Conservation (phyloP, 30 jellyfish, hydroid and myxozoan genomes). For the Aurelia sp. region DNA sequence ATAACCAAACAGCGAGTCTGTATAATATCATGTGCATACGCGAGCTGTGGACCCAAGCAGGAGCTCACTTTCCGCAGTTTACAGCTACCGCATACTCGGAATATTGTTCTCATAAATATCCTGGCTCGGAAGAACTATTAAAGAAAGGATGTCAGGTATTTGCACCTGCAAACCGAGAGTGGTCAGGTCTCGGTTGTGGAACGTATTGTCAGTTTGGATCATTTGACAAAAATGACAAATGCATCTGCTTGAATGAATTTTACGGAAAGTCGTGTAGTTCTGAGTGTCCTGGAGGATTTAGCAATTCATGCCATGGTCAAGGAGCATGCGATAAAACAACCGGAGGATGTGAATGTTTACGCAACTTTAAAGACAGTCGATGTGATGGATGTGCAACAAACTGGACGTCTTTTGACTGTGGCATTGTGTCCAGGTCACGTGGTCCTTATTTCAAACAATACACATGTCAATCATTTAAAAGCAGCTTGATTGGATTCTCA, state of each 20-base stretch:
- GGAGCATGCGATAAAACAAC: slow-evolving; percentile 35
- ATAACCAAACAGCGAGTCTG: not conserved
- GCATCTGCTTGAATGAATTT: slow-evolving; percentile 47
- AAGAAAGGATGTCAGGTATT: slow-evolving; percentile 12
- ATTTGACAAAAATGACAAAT: slow-evolving; percentile 12
- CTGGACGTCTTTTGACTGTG: slow-evolving; percentile 60
- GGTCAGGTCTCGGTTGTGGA: slow-evolving; percentile 51
- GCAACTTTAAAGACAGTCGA: slow-evolving; percentile 12
- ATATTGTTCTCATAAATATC: not conserved
- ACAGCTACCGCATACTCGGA: slow-evolving; percentile 20
- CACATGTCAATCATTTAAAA: slow-evolving; percentile 53
- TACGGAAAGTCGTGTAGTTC: slow-evolving; percentile 31
- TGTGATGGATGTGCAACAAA: slow-evolving; percentile 47
- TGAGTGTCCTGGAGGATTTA: slow-evolving; percentile 60
- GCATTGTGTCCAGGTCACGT: slow-evolving; percentile 15
- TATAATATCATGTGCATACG: slow-evolving; percentile 34
- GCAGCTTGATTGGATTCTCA: slow-evolving; percentile 31
- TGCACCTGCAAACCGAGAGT: slow-evolving; percentile 7
- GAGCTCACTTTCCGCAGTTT: not conserved
- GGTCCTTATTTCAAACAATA: slow-evolving; percentile 6
- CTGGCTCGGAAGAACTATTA: not conserved
- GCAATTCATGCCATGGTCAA: slow-evolving; percentile 49
- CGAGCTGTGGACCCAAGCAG: slow-evolving; percentile 28
- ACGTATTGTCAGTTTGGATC: slow-evolving; percentile 39
- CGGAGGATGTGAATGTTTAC: slow-evolving; percentile 48